Conservation (phyloP, 1,140 invertebrate genomes). For the Globodera rostochiensis region DNA sequence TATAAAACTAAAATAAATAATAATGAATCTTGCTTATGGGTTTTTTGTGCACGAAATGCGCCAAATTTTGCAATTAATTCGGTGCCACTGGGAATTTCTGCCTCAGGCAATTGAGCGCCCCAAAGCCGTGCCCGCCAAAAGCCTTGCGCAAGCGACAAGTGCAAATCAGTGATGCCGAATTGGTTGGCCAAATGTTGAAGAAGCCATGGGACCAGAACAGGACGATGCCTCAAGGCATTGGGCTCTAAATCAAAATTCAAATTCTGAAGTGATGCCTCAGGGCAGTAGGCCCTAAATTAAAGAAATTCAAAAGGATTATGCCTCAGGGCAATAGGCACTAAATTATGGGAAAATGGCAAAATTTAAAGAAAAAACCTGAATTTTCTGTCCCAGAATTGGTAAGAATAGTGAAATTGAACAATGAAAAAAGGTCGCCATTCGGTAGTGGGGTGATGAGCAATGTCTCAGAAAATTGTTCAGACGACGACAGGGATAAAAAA, state of each 20-base stretch:
- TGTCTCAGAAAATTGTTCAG: not conserved
- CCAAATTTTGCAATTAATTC: constrained; percentile 22
- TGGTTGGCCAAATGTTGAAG: constrained; percentile 8
- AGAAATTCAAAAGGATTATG: too few species aligned
- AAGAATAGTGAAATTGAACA: constrained; percentile 17
- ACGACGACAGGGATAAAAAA: not conserved
- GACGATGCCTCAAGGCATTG: not conserved
- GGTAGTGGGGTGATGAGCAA: constrained; percentile 4
- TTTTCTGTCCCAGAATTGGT: not conserved
- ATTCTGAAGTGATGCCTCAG: not conserved
- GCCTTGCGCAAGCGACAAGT: constrained; percentile 11
- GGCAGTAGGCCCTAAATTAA: not conserved
- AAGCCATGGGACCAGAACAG: constrained; percentile 6
- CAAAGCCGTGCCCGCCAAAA: constrained; percentile 19
- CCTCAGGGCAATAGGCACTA: too few species aligned
- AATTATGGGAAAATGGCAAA: too few species aligned
- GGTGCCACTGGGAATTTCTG: constrained; percentile 13
- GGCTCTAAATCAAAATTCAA: not conserved
- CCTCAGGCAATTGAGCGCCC: not conserved
- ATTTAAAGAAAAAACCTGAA: not conserved
- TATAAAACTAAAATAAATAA: not conserved
- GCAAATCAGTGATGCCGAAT: constrained; percentile 9
- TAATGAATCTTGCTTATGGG: not conserved
- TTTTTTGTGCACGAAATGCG: not conserved
- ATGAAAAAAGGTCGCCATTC: constrained; percentile 17